Base-by-base conservation (phyloP, 2,888 invertebrate species). In the Fabriciana adippe region DNA sequence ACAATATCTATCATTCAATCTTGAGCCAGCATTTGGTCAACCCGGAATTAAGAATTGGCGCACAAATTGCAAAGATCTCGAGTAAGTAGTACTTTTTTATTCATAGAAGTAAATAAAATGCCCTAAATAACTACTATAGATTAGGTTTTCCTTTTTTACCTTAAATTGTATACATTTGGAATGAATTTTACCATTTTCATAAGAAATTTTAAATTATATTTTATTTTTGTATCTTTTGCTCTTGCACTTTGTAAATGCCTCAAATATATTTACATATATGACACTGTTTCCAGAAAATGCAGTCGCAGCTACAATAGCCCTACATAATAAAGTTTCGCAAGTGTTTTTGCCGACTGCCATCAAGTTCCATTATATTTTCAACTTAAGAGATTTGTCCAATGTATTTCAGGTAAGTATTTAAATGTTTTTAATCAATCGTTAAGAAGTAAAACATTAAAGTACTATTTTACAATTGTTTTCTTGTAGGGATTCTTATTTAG, bases 331-430 rank as follows among this genome's bases (percentile, higher is more conserved):
- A 89, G 95, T 96, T 3, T 94, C 96, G 2, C 96, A 97, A 85
- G 95, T 97, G 31, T 99, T 99, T 87, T 91, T 99, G 69, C 99
- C 99, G 0, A 99, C 99, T 2, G 99, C 99, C 3, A 96, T 97
- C 64, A 99, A 99, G 87, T 99, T 98, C 79, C 99, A 99, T 87
- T 99, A 99, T 81, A 96, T 99, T 78, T 99, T 99, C 88, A 99
- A 99, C 92, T 93, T 99, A 69, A 93, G 99, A 68, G 99, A 99
- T 86, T 94, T 99, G 66, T 98, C 98, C 3, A 99, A 99, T 85
- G 96, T 99, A 66, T 99, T 99, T 85, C 97, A 98, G 95, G 97
- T 96, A 92, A 78, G 14, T 31, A 60, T 13, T 1, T 5, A 26
- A n/a, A 1, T 47, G 45, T 21, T 16, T 41, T 51, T 4, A 41